Base-by-base conservation (phyloP, 1,140 invertebrate genomes). In the Doryteuthis pealeii region DNA sequence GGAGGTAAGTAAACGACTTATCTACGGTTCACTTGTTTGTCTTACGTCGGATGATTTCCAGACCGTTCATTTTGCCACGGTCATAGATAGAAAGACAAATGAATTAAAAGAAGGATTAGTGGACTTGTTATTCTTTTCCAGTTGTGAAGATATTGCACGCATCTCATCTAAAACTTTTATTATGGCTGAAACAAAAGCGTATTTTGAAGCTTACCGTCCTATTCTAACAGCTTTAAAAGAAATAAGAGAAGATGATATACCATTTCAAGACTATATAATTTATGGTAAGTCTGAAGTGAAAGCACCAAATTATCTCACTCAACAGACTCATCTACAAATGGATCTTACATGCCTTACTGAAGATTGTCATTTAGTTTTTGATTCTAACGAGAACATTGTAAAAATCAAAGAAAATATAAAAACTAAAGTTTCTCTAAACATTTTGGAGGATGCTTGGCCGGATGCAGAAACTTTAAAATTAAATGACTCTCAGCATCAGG, bases 1-100 rank as follows among this genome's bases (percentile, higher is more conserved):
- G 88, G 75, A 83, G 32, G 72, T 71, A 1, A 89, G 89, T 0
- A 91, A 91, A 81, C 86, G 91, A 69, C 90, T 95, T 35, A 90
- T 94, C 81, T 91, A 87, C 85, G 94, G 94, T 0, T 92, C 92
- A 0, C 85, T 95, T n/a, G 78, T 95, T 0, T 91, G 92, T 76
- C 90, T 95, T 33, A 92, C 92, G 1, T 86, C 78, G 14, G 91
- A 93, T 81, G 89, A 92, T 68, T 95, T 94, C 84, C 85, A 90
- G 35, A 90, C 90, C 40, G 87, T 93, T 43, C 85, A 92, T 45
- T 90, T 94, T 78, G 93, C 91, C 26, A 91, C 90, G 1, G 91
- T 95, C 30, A 82, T 88, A 6, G 89, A 92, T 35, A 87, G 92
- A 65, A 89, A 92, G 54, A 43, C 85, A 31, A 69, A 79, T 32